phyloP scores from a whole-genome alignment of 2,797 vertebrate genomes.

The Squalus acanthias region DNA sequence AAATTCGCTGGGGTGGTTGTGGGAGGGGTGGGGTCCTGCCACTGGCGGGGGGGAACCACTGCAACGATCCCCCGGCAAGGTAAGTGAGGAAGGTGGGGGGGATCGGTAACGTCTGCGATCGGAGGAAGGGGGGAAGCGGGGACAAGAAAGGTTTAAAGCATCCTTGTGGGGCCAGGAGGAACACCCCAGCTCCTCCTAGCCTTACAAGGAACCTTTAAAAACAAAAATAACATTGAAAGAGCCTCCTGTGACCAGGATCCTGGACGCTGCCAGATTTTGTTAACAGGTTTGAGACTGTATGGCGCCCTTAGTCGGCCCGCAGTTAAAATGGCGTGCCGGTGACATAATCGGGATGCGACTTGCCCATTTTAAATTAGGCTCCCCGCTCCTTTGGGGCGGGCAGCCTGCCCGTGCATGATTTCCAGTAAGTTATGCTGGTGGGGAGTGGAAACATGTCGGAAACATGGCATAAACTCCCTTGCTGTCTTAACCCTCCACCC shows the following conservation, averaged over 20 bases:
- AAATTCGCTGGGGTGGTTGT: not conserved
- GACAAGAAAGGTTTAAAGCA: not conserved
- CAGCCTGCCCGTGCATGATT: not conserved
- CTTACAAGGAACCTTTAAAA: not conserved
- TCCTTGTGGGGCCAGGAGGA: not conserved
- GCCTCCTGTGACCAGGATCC: not conserved
- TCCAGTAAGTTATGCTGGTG: not conserved
- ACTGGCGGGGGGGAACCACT: no score
- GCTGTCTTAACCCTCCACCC: not conserved
- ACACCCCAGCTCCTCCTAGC: not conserved
- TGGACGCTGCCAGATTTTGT: not conserved
- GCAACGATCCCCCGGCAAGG: not conserved
- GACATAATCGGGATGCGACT: not conserved
- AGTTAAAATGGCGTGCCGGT: not conserved
- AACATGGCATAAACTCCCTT: not conserved
- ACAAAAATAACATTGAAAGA: not conserved
- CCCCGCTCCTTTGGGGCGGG: not conserved
- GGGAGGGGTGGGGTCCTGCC: not conserved
- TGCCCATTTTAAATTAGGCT: not conserved
- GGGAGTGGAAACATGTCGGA: not conserved
- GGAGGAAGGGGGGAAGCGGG: not conserved
- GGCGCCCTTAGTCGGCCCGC: not conserved
- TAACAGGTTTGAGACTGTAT: no score
- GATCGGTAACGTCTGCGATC: not conserved
- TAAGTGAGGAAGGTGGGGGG: not conserved